These are phyloP conservation scores for Lethrus apterus DNA, from an alignment of 1,140 invertebrate genomes.

Conservation along the genomic window DNA sequence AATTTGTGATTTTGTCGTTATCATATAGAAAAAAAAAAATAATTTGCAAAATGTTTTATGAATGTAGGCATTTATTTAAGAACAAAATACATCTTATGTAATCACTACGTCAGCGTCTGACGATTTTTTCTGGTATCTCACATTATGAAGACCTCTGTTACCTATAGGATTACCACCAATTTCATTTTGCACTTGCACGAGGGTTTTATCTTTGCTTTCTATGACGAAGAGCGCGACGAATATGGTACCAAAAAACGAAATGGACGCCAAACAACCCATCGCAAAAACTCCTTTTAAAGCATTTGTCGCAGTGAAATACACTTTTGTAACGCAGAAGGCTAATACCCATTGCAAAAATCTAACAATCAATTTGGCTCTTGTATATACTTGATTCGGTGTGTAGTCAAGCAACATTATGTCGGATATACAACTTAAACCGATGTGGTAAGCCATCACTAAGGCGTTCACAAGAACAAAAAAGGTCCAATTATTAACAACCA, in stretches of 20 bases:
- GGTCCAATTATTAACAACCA: slow-evolving; percentile 1
- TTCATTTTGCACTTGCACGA: slow-evolving; percentile 26
- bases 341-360: slow-evolving; percentile 19
- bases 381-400: slow-evolving; percentile 23
- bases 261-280: slow-evolving; percentile 9
- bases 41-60: too few relatives aligned
- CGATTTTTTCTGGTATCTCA: too few relatives aligned
- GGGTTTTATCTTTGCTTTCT: slow-evolving; percentile 26
- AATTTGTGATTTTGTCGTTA: too few relatives aligned
- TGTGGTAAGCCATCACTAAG: slow-evolving; percentile 19
- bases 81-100: too few relatives aligned
- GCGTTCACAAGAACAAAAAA: slow-evolving; percentile 7
- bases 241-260: slow-evolving; percentile 19
- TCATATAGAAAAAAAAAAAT: too few relatives aligned
- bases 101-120: too few relatives aligned
- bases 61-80: too few relatives aligned
- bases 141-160: slow-evolving; percentile 17
- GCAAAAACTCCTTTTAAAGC: background rate
- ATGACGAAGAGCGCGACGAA: slow-evolving; percentile 22
- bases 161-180: slow-evolving; percentile 31
- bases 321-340: slow-evolving; percentile 15
- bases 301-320: slow-evolving; percentile 5
- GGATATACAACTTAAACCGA: slow-evolving; percentile 19
- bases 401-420: slow-evolving; percentile 21
- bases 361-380: slow-evolving; percentile 10